Conservation (phyloP, 2,888 invertebrate genomes). For the Halictus ligatus region DNA sequence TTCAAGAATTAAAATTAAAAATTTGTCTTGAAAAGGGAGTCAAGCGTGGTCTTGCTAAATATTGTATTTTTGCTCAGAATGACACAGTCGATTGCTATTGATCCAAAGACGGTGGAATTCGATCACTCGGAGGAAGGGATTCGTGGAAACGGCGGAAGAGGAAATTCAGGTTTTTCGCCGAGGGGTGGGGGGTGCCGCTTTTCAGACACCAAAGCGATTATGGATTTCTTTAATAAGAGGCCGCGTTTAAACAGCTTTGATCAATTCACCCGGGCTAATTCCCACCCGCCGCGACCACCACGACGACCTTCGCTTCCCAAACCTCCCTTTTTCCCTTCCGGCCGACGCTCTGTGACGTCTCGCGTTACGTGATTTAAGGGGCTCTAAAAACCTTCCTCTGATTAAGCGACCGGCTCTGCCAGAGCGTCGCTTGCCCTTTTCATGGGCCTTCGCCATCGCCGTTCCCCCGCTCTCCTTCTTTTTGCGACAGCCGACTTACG, state of each 20-base stretch:
- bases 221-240: constrained; percentile 83
- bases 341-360: constrained; percentile 71
- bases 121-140: neutral
- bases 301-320: constrained; percentile 45
- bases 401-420: constrained; percentile 78
- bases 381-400: constrained; percentile 82
- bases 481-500: constrained; percentile 62
- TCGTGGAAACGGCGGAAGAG: constrained; percentile 45
- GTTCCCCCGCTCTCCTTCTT: constrained; percentile 60
- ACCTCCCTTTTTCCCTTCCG: constrained; percentile 32
- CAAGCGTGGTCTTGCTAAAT: neutral
- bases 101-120: neutral
- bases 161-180: constrained; percentile 65
- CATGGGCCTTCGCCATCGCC: constrained; percentile 59
- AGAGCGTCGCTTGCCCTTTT: constrained; percentile 79
- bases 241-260: constrained; percentile 82
- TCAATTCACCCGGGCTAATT: constrained; percentile 81
- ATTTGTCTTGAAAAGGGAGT: neutral
- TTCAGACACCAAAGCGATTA: constrained; percentile 77
- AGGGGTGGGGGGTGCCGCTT: constrained; percentile 54
- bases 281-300: constrained; percentile 76
- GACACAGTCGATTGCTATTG: neutral
- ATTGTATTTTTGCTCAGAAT: neutral
- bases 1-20: neutral
- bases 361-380: constrained; percentile 81